Base-by-base conservation (phyloP, 2,888 invertebrate species). In the Griposia aprilina region DNA sequence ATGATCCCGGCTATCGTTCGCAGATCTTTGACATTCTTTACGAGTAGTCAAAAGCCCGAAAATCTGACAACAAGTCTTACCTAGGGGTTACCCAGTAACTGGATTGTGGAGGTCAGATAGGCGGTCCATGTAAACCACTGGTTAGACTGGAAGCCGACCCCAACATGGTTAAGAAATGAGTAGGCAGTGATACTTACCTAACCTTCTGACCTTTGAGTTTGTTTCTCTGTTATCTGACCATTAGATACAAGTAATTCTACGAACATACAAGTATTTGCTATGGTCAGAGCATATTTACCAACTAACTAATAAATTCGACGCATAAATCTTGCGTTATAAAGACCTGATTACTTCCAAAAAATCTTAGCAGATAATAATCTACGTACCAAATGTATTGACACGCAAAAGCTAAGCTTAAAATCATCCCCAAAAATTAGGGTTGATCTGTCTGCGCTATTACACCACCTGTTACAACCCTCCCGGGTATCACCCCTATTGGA, bases 381-480 rank as follows among this genome's bases (percentile, higher is more conserved):
- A 26, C 41, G 41, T 23, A 62, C 17, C 63, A 67, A 74, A 85
- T 88, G 88, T 78, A 84, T 81, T 78, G 83, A 81, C 89, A 89
- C 88, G 87, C 74, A 73, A 82, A 80, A 83, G 74, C 78, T 84
- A 76, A 84, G 82, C 85, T 87, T 86, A 87, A 90, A 91, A 88
- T 90, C 93, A 92, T 93, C 93, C 93, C 92, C 88, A 89, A 91
- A 92, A 91, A 92, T 93, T 91, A 93, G 90, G 93, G 92, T 89
- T 90, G 91, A 93, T 93, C 92, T 90, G 92, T 92, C 91, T 90
- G 91, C 91, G 81, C 82, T 89, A 90, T 90, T 90, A 90, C 91
- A 88, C 92, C 94, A 94, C 94, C 94, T 94, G 94, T 94, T 93
- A 92, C 91, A 84, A 90, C 85, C 90, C 93, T 89, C 89, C 80